Evolutionary conservation across 2,888 invertebrate genomes (phyloP).

Genomic region (Sturmia bella): DNA sequence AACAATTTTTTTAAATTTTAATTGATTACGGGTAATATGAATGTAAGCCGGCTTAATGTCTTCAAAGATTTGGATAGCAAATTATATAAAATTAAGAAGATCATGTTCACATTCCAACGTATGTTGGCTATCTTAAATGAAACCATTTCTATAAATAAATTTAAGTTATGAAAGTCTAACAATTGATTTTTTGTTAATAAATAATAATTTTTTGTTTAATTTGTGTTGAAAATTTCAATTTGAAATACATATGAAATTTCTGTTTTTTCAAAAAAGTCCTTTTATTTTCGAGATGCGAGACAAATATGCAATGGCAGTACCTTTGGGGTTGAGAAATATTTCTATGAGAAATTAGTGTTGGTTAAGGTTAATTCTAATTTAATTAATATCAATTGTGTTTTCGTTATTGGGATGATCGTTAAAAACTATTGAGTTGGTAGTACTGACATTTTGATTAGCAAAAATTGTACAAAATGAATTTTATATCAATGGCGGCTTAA

Average conservation of each 20-base stretch:
- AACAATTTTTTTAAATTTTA: conserved; percentile 29
- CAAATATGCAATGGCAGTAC: too few species aligned
- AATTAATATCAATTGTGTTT: too few species aligned
- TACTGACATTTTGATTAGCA: too few species aligned
- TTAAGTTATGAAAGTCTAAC: conserved; percentile 43
- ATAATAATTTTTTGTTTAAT: conserved; percentile 20
- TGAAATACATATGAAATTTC: conserved; percentile 44
- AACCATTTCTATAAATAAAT: conserved; percentile 45
- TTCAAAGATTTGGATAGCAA: conserved; percentile 38
- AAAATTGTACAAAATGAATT: too few species aligned
- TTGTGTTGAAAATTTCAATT: conserved; percentile 44
- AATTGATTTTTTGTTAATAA: conserved; percentile 29
- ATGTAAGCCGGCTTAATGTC: conserved; percentile 42
- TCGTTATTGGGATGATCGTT: too few species aligned
- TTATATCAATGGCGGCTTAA: too few species aligned
- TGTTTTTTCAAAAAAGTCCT: conserved; percentile 52
- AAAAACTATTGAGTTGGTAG: too few species aligned
- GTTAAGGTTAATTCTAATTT: too few species aligned
- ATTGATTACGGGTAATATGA: conserved; percentile 53
- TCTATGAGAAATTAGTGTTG: too few species aligned
- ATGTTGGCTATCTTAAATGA: conserved; percentile 37
- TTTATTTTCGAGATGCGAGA: conserved; percentile 4
- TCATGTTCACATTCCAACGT: conserved; percentile 51
- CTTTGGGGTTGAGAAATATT: too few species aligned
- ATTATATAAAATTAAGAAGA: conserved; percentile 39